Evolutionary conservation across 2,797 vertebrate genomes (phyloP).

Genomic region (Pygocentrus nattereri): DNA sequence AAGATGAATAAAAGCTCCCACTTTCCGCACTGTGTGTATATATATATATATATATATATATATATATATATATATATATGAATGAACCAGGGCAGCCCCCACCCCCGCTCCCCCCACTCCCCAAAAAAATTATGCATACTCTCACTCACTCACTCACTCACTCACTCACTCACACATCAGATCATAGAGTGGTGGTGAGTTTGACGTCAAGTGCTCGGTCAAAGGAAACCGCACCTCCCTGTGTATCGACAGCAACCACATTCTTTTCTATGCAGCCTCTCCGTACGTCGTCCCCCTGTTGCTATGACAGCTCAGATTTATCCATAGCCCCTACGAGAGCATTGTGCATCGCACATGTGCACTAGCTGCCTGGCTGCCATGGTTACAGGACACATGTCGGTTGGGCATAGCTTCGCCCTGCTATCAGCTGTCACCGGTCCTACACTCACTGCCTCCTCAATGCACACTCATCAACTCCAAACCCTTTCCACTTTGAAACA

Average conservation of each 20-base stretch:
- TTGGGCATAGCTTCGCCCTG: slow-evolving; percentile 38
- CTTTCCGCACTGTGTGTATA: slow-evolving; percentile 27
- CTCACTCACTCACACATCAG: slow-evolving; percentile 29
- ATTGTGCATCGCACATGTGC: slow-evolving; percentile 27
- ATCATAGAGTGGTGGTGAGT: slow-evolving; percentile 29
- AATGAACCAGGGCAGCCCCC: neutral
- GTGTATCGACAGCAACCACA: slow-evolving; percentile 23
- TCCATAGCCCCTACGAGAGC: slow-evolving; percentile 18
- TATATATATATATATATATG: slow-evolving; percentile 1
- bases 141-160: slow-evolving; percentile 37
- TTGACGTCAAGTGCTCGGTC: slow-evolving; percentile 56
- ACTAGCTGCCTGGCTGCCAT: slow-evolving; percentile 45
- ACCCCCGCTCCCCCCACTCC: neutral
- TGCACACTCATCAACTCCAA: slow-evolving; percentile 17
- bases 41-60: slow-evolving; percentile 8
- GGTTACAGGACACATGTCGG: slow-evolving; percentile 49
- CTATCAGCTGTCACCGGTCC: neutral
- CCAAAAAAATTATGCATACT: slow-evolving; percentile 1
- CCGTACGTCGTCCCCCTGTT: slow-evolving; percentile 49
- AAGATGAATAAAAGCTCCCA: neutral
- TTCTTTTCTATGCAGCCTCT: slow-evolving; percentile 25
- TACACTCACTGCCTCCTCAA: neutral
- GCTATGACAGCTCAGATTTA: slow-evolving; percentile 63
- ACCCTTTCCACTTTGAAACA: slow-evolving; percentile 51
- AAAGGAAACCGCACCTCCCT: slow-evolving; percentile 40